Evolutionary conservation across 2,113 vertebrate genomes (phyloP).

Genomic region (Saimiri boliviensis): DNA sequence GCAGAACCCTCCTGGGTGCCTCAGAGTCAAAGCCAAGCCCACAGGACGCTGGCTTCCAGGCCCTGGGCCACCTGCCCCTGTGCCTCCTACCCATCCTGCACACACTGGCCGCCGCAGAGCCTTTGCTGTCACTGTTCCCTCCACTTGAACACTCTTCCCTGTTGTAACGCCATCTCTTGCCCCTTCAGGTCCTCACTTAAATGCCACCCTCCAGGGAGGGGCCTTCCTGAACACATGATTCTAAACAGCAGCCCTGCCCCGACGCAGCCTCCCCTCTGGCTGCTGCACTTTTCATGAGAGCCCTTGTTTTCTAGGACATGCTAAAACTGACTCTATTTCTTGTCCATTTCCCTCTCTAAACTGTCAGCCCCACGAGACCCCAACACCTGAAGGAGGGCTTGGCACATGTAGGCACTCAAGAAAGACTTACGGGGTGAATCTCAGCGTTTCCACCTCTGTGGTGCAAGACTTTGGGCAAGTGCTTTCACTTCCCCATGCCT

Average conservation of each 20-base stretch:
- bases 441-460: not conserved
- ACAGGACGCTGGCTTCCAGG: too few relatives aligned
- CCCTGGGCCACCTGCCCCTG: fast-evolving
- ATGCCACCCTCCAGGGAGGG: not conserved
- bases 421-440: not conserved
- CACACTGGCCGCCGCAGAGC: not conserved
- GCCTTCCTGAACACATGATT: not conserved
- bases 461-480: not conserved
- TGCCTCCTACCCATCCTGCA: not conserved
- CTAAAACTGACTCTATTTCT: not conserved
- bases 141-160: not conserved
- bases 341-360: not conserved
- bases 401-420: not conserved
- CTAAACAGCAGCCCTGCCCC: not conserved
- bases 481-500: not conserved
- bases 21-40: not conserved
- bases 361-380: too few relatives aligned
- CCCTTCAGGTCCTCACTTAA: not conserved
- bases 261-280: too few relatives aligned
- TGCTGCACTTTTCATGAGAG: not conserved
- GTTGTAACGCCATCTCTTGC: not conserved
- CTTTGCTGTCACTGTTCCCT: not conserved
- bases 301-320: not conserved
- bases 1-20: not conserved
- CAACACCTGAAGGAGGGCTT: not conserved